Evolutionary conservation across 2,797 vertebrate species (phyloP).

Genomic region (Eutrigla gurnardus): DNA sequence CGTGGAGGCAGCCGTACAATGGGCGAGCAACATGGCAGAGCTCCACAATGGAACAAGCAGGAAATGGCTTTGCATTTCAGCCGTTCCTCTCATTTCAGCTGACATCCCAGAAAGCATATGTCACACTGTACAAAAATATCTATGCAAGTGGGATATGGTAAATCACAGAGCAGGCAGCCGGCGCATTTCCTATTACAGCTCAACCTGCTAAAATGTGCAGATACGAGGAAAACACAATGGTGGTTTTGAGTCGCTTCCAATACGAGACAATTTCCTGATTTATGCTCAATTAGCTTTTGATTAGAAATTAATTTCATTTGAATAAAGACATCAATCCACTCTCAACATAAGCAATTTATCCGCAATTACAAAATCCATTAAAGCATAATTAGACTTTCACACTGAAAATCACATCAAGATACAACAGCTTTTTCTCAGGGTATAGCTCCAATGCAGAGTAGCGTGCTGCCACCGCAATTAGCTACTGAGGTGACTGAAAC

Average conservation of each 20-base stretch:
- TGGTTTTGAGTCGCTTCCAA: slow-evolving; percentile 66
- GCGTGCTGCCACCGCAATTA: neutral
- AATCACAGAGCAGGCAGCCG: slow-evolving; percentile 58
- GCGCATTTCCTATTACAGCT: slow-evolving; percentile 49
- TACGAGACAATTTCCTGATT: slow-evolving; percentile 70
- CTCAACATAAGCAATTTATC: slow-evolving; percentile 83
- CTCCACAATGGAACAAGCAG: slow-evolving; percentile 74
- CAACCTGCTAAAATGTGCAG: slow-evolving; percentile 45
- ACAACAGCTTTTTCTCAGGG: slow-evolving; percentile 53
- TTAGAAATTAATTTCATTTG: slow-evolving; percentile 84
- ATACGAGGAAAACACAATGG: slow-evolving; percentile 14
- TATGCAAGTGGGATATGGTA: slow-evolving; percentile 43
- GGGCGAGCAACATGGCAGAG: slow-evolving; percentile 69
- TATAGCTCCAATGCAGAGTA: slow-evolving; percentile 25
- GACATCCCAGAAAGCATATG: slow-evolving; percentile 71
- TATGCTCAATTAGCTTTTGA: slow-evolving; percentile 83
- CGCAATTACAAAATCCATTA: slow-evolving; percentile 84
- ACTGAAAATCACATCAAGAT: slow-evolving; percentile 66
- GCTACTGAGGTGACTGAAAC: too few relatives aligned
- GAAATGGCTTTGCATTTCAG: slow-evolving; percentile 77
- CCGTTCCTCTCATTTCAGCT: slow-evolving; percentile 72
- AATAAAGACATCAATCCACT: slow-evolving; percentile 82
- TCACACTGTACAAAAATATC: slow-evolving; percentile 68
- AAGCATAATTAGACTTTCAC: slow-evolving; percentile 82
- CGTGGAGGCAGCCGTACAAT: slow-evolving; percentile 75